Base-by-base conservation (phyloP, 2,113 vertebrate species). In the Xyrauchen texanus region DNA sequence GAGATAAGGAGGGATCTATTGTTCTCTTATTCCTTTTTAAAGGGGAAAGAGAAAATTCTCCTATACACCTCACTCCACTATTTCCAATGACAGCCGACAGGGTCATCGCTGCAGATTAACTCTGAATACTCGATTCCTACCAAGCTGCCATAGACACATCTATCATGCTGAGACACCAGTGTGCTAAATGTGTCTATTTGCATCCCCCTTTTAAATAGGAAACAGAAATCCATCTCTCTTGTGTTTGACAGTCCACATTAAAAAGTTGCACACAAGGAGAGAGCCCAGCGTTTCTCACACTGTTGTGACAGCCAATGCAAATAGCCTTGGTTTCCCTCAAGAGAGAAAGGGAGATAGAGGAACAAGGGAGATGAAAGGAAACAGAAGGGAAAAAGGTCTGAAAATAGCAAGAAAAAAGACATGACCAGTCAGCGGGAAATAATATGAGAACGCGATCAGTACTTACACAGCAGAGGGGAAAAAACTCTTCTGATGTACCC, bases 271-370 rank as follows among this genome's bases (percentile, higher is more conserved):
- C 68, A 47, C 82, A 68, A 78, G 83, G 85, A 88, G 87, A 86
- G 85, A 63, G 78, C 80, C 68, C 46, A 67, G 61, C 92, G 88
- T 91, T 91, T 84, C 86, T 88, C 86, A 82, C 87, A 88, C 82
- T 88, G 88, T 91, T 91, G 88, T 93, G 88, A 91, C 90, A 91
- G 88, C 60, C 58, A 89, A 92, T 91, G 90, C 89, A 91, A 90
- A 92, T 91, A 87, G 78, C 84, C 78, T 8, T 52, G 85, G 75
- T 83, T 83, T 85, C 83, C 83, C 0, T 4, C 21, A 34, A 34
- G 21, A 34, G 21, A 34, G 21, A 34, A 86, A 90, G 88, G 89
- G 73, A 57, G 60, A 73, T 52, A 55, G 69, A 76, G 61, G 34
- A 34, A 57, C 63, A 65, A 84, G 68, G 67, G 77, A 86, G 82